Evolutionary conservation across 2,888 invertebrate genomes (phyloP).

Genomic region (Nomada ruficornis): DNA sequence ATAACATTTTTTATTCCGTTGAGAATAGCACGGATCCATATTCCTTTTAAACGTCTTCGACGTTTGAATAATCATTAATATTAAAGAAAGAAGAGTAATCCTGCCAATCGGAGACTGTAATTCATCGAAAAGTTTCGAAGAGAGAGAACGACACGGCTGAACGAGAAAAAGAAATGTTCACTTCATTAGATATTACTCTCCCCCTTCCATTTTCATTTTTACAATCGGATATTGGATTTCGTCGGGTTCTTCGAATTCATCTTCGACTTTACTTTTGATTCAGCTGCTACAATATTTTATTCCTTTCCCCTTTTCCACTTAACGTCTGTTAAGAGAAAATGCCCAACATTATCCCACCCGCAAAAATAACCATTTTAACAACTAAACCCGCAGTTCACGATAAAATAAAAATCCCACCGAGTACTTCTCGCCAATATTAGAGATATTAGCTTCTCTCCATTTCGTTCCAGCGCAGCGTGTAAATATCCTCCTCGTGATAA

Average conservation of each 20-base stretch:
- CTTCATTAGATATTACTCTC: constrained; percentile 8
- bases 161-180: constrained; percentile 7
- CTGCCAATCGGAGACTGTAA: neutral
- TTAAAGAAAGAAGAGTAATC: constrained; percentile 19
- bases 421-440: no score
- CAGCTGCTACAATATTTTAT: neutral
- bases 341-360: neutral
- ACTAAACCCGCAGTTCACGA: no score
- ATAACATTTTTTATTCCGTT: constrained; percentile 1
- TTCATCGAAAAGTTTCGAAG: neutral
- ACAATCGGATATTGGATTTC: constrained; percentile 17
- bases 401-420: neutral
- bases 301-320: neutral
- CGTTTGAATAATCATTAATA: constrained; percentile 40
- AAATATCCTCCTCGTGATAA: constrained; percentile 2
- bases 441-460: no score
- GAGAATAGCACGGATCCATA: neutral
- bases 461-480: neutral
- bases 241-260: constrained; percentile 1
- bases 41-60: neutral
- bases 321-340: neutral
- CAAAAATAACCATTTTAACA: neutral
- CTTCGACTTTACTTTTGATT: neutral
- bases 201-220: neutral
- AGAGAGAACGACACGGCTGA: neutral